Evolutionary conservation across 2,888 invertebrate genomes (phyloP).

Genomic region (Synanthedon formicaeformis): DNA sequence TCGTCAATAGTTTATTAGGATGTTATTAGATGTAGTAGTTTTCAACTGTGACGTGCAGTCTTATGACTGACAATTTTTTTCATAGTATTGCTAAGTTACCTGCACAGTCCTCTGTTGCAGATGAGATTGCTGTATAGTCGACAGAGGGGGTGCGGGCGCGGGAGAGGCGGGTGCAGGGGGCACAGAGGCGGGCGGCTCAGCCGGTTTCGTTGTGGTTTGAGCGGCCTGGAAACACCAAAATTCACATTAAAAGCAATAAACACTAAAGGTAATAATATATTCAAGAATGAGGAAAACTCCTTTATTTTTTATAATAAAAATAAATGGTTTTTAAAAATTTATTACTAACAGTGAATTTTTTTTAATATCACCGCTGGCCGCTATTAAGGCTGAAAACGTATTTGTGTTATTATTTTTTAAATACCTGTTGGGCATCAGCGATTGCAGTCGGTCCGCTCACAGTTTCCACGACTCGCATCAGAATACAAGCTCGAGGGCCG

Average conservation of each 20-base stretch:
- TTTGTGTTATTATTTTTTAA: no score
- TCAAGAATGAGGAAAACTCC: no score
- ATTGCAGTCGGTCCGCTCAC: constrained; percentile 73
- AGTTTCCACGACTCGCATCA: constrained; percentile 97
- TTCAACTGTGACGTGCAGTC: no score
- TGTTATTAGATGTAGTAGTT: no score
- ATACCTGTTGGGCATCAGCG: constrained; percentile 14
- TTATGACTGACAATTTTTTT: no score
- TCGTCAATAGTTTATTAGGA: no score
- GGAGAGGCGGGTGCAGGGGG: constrained; percentile 14
- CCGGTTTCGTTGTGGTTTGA: constrained; percentile 8
- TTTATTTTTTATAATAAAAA: no score
- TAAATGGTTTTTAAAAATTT: no score
- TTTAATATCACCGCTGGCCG: no score
- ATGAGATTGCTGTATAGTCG: constrained; percentile 74
- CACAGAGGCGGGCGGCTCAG: constrained; percentile 20
- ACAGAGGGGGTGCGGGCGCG: constrained; percentile 20
- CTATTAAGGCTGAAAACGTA: no score
- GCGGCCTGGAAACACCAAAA: background rate
- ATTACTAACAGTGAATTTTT: no score
- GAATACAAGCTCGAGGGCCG: constrained; percentile 94
- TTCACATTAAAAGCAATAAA: background rate
- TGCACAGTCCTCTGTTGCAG: constrained; percentile 76
- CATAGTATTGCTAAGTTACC: constrained; percentile 20
- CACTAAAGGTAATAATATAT: no score